Conservation (phyloP, 2,113 vertebrate genomes). For the Oceanites oceanicus region DNA sequence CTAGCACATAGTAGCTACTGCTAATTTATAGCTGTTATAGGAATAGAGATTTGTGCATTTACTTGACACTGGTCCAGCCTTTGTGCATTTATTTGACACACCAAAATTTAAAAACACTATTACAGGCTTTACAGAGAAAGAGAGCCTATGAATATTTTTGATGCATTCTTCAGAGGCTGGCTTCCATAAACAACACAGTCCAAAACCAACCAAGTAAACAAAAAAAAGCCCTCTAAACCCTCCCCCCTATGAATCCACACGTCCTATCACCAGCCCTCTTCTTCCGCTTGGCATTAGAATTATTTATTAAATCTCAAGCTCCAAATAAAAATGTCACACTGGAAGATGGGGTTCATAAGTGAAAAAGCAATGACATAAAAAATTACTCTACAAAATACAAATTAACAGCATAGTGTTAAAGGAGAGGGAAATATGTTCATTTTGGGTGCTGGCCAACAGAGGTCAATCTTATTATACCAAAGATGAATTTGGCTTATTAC, state of each 20-base stretch:
- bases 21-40: background rate
- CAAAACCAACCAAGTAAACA: background rate
- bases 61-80: background rate
- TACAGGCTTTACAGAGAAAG: background rate
- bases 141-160: background rate
- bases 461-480: background rate
- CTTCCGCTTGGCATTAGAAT: background rate
- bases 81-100: background rate
- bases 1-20: background rate
- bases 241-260: background rate
- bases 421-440: background rate
- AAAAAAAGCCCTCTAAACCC: rapidly evolving
- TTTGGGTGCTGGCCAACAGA: background rate
- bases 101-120: background rate
- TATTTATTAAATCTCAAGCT: background rate
- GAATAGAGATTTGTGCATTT: background rate
- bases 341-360: background rate
- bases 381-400: background rate
- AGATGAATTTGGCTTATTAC: background rate
- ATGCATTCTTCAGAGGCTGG: background rate
- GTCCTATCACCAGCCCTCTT: background rate
- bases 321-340: background rate
- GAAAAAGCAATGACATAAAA: background rate
- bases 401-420: background rate
- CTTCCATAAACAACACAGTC: background rate